These are phyloP conservation scores for Orcinus orca DNA, from an alignment of 2,113 vertebrate species.

Conservation along the genomic window DNA sequence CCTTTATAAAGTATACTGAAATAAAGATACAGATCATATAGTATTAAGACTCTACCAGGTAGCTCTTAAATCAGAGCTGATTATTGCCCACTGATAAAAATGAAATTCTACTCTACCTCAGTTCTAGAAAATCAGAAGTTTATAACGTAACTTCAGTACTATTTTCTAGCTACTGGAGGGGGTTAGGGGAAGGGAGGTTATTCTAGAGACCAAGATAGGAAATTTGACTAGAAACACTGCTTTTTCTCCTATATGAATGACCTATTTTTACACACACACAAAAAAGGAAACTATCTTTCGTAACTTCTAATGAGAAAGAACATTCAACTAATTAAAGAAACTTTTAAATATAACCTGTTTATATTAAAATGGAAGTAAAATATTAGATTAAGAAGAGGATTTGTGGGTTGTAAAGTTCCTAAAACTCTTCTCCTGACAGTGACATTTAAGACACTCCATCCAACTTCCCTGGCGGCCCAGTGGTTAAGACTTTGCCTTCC, in stretches of 20 bases:
- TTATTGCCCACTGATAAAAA: background rate
- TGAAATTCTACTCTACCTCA: background rate
- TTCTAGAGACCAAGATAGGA: background rate
- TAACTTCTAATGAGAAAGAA: background rate
- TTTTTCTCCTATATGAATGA: background rate
- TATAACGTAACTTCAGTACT: background rate
- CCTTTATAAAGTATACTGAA: slow-evolving; percentile 24
- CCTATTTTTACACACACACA: slow-evolving; percentile 22
- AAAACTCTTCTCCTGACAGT: slow-evolving; percentile 3
- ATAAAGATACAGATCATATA: background rate
- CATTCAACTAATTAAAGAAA: background rate
- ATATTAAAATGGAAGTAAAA: slow-evolving; percentile 40
- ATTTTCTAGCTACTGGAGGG: background rate
- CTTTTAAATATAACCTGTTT: slow-evolving; percentile 4
- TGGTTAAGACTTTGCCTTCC: no score
- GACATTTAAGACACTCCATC: background rate
- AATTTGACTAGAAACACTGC: background rate
- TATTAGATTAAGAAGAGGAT: background rate
- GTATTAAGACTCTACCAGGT: slow-evolving; percentile 9
- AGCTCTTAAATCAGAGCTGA: background rate
- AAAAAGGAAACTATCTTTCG: background rate
- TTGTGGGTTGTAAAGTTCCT: background rate
- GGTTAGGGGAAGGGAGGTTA: background rate
- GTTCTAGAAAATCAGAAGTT: background rate
- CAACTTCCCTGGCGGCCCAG: no score